Conservation (phyloP, 1,140 invertebrate species). For the Zaprionus inermis region DNA sequence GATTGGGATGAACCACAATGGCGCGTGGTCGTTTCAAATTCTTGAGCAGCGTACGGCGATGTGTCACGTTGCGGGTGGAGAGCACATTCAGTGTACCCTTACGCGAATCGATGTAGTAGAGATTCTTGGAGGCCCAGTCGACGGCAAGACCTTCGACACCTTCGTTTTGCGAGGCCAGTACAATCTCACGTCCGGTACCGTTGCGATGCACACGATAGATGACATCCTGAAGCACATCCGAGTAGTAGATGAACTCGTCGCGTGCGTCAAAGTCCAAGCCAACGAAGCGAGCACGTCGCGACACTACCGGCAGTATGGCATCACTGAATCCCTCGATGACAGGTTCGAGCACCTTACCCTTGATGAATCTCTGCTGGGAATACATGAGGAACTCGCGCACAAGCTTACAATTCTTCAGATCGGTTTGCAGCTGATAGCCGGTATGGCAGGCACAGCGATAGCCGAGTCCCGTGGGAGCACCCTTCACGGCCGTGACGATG, state of each 20-base stretch:
- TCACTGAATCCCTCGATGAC: conserved; percentile 96
- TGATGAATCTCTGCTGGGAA: conserved; percentile 98
- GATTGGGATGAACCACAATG: conserved; percentile 98
- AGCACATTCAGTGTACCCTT: conserved; percentile 98
- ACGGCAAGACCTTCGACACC: conserved; percentile 98
- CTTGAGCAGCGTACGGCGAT: conserved; percentile 92
- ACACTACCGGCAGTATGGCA: conserved; percentile 96
- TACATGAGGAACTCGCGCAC: conserved; percentile 98
- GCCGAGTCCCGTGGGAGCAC: conserved; percentile 91
- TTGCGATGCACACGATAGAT: conserved; percentile 96
- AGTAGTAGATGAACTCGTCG: conserved; percentile 97
- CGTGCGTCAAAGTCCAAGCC: conserved; percentile 98
- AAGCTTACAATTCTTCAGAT: conserved; percentile 93
- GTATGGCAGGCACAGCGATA: conserved; percentile 97
- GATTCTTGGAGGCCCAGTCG: conserved; percentile 98
- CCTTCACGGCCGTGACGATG: conserved; percentile 92
- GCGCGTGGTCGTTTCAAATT: conserved; percentile 96
- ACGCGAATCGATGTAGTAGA: conserved; percentile 98
- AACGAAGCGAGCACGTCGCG: conserved; percentile 95
- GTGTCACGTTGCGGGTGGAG: conserved; percentile 93
- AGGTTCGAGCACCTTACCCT: conserved; percentile 96
- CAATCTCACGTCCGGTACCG: conserved; percentile 95
- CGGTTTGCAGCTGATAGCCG: conserved; percentile 91
- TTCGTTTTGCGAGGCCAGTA: conserved; percentile 97
- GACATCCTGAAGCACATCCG: conserved; percentile 98